phyloP scores from a whole-genome alignment of 2,797 vertebrate species.

The Vespertilio murinus region DNA sequence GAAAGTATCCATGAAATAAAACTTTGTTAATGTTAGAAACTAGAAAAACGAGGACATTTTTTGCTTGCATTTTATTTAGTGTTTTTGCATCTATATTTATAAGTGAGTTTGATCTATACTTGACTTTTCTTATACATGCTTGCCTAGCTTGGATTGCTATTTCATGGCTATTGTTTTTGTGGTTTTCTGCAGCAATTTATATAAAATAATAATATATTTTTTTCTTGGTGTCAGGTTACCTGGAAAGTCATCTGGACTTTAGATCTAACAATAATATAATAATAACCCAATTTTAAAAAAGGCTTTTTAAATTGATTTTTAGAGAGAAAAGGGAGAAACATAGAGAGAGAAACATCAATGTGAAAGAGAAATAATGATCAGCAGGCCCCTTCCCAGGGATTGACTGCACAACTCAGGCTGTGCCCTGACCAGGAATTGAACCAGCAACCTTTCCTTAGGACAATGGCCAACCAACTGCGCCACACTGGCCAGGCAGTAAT shows the following conservation, averaged over 20 bases:
- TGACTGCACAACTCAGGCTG: not conserved
- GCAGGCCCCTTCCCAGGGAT: not conserved
- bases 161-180: not conserved
- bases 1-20: not conserved
- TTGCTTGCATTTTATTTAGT: slow-evolving; percentile 11
- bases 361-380: not conserved
- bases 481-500: not conserved
- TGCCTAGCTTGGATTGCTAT: not conserved
- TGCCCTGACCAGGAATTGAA: not conserved
- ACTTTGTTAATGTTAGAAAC: not conserved
- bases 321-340: not conserved
- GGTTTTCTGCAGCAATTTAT: not conserved
- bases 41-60: not conserved
- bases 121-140: not conserved
- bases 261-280: no score
- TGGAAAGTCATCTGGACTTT: not conserved
- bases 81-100: not conserved
- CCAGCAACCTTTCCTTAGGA: not conserved
- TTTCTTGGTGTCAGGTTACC: not conserved
- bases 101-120: not conserved
- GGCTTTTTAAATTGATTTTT: not conserved
- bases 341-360: not conserved
- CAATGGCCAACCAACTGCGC: not conserved
- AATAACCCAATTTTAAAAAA: not conserved
- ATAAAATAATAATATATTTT: not conserved